phyloP scores from a whole-genome alignment of 2,888 invertebrate species.

The Leucophenga maculata region DNA sequence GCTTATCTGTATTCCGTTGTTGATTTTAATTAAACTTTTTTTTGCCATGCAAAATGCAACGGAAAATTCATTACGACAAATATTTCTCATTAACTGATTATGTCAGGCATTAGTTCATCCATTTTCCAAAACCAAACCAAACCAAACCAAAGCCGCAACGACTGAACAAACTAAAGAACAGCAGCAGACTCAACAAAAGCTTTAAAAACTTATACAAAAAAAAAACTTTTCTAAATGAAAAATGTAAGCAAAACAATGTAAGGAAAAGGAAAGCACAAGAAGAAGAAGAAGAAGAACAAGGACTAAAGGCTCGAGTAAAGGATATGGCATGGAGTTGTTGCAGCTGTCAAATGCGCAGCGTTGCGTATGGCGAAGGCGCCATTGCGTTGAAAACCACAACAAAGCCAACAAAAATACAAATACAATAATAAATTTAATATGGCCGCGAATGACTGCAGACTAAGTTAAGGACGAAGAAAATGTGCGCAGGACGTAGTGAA shows the following conservation, averaged over 20 bases:
- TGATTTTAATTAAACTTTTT: not conserved
- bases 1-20: not conserved
- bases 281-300: not conserved
- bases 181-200: not conserved
- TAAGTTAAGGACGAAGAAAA: not conserved
- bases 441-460: slow-evolving; percentile 47
- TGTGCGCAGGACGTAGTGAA: not conserved
- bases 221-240: slow-evolving; percentile 58
- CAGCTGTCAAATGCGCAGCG: slow-evolving; percentile 21
- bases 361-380: not conserved
- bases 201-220: slow-evolving; percentile 8
- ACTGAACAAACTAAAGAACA: too few species aligned
- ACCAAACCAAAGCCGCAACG: not conserved
- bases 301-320: not conserved
- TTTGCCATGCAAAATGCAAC: slow-evolving; percentile 5
- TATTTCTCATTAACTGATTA: slow-evolving; percentile 65
- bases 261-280: not conserved
- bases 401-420: slow-evolving; percentile 35
- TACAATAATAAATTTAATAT: slow-evolving; percentile 64
- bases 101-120: slow-evolving; percentile 53
- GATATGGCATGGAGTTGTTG: not conserved
- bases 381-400: slow-evolving; percentile 23
- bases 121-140: slow-evolving; percentile 7
- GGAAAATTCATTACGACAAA: slow-evolving; percentile 61
- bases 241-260: slow-evolving; percentile 49